These are phyloP conservation scores for Pelodiscus sinensis DNA, from an alignment of 2,113 vertebrate species.

Conservation along the genomic window DNA sequence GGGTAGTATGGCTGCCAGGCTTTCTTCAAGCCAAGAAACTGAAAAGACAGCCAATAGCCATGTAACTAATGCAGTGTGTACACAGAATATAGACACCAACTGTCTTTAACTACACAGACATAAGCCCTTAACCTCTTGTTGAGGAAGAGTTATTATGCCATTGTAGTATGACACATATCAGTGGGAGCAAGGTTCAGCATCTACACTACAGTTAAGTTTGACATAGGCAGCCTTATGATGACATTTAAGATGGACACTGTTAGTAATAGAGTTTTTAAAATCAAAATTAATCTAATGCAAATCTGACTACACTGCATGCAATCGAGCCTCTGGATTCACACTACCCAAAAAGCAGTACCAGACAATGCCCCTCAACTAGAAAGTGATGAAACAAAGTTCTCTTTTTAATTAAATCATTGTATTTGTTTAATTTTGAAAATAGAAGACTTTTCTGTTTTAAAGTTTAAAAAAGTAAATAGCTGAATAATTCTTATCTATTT, in stretches of 20 bases:
- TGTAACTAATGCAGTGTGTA: too few species aligned
- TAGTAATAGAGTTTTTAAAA: not conserved
- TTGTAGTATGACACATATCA: too few species aligned
- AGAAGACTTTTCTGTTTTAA: not conserved
- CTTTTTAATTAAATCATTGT: not conserved
- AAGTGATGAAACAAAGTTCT: not conserved
- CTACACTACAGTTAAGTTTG: too few species aligned
- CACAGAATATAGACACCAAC: too few species aligned
- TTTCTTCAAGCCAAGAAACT: too few species aligned
- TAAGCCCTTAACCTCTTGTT: too few species aligned
- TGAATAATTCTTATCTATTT: not conserved
- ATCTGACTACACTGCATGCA: not conserved
- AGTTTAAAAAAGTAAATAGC: not conserved
- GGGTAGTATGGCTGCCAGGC: too few species aligned
- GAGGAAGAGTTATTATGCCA: too few species aligned
- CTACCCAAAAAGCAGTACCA: not conserved
- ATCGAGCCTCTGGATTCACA: not conserved
- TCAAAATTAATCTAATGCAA: not conserved
- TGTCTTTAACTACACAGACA: too few species aligned
- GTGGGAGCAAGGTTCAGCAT: too few species aligned
- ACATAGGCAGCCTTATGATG: too few species aligned
- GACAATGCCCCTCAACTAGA: not conserved
- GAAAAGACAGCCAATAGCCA: too few species aligned
- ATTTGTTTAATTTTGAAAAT: not conserved
- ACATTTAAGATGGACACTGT: not conserved